phyloP scores from a whole-genome alignment of 2,113 vertebrate species.

The Microcebus murinus region DNA sequence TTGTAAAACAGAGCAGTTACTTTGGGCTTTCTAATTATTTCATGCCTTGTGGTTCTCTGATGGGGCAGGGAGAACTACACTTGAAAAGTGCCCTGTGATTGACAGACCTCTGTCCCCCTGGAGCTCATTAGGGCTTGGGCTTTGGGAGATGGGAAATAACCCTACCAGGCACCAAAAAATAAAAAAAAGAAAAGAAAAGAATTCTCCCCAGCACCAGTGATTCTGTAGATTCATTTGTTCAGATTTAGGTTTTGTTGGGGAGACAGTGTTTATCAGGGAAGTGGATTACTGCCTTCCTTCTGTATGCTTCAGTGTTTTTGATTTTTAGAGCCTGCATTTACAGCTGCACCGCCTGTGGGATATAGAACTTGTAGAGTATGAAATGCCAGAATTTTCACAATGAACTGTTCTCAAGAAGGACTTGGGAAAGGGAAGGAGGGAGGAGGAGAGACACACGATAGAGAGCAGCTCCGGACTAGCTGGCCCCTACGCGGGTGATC shows the following conservation, averaged over 20 bases:
- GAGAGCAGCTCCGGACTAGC: background rate
- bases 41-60: conserved; percentile 92
- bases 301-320: conserved; percentile 54
- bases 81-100: conserved; percentile 89
- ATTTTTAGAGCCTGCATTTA: conserved; percentile 67
- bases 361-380: background rate
- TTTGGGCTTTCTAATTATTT: conserved; percentile 93
- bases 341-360: background rate
- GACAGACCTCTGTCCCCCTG: conserved; percentile 89
- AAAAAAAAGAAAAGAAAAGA: background rate
- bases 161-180: conserved; percentile 81
- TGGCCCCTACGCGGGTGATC: fast-evolving
- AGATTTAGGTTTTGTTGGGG: conserved; percentile 77
- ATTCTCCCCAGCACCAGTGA: conserved; percentile 56
- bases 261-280: conserved; percentile 72
- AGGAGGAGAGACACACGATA: background rate
- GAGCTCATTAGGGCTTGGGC: conserved; percentile 89
- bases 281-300: conserved; percentile 64
- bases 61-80: conserved; percentile 86
- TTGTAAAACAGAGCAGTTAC: conserved; percentile 92
- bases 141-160: conserved; percentile 84
- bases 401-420: background rate
- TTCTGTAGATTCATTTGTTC: conserved; percentile 82
- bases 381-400: background rate
- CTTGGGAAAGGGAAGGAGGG: fast-evolving